A percentile compares a stretch with the other conserved stretches of the same genome.
phyloP scores from a whole-genome alignment of 2,888 invertebrate species.

The Steinernema hermaphroditum region DNA sequence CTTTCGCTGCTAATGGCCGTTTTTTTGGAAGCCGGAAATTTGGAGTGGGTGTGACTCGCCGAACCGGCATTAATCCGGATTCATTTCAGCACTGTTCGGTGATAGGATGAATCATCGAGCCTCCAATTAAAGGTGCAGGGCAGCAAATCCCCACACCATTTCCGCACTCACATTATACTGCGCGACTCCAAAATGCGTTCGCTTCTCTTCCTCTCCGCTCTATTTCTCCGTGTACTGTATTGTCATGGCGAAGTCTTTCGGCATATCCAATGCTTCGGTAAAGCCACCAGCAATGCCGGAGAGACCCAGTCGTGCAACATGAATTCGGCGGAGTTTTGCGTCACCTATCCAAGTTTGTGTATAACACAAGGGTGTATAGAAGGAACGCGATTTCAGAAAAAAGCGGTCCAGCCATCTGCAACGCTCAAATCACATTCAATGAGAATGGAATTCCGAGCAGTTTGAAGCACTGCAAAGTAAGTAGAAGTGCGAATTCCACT shows the following conservation, averaged over 20 bases:
- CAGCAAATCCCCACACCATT: background rate
- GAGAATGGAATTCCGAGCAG: background rate
- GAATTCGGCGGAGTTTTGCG: conserved; percentile 18
- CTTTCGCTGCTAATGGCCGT: no score
- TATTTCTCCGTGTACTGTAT: background rate
- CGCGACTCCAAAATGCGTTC: background rate
- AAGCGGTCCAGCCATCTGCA: background rate
- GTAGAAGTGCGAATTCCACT: background rate
- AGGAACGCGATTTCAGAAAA: background rate
- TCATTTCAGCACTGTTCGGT: background rate
- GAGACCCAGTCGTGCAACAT: background rate
- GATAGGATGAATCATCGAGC: background rate
- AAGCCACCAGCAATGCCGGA: background rate
- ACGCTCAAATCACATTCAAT: conserved; percentile 1
- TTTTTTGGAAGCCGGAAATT: no score
- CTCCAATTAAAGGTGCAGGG: conserved; percentile 15
- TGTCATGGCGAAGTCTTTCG: background rate
- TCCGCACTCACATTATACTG: background rate
- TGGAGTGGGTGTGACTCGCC: background rate
- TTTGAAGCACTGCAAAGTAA: background rate
- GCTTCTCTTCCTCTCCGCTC: background rate
- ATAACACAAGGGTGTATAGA: background rate
- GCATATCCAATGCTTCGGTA: conserved; percentile 14
- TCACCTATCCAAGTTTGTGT: conserved; percentile 16
- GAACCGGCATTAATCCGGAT: conserved; percentile 1